Base-by-base conservation (phyloP, 2,113 vertebrate genomes). In the Helogale parvula region DNA sequence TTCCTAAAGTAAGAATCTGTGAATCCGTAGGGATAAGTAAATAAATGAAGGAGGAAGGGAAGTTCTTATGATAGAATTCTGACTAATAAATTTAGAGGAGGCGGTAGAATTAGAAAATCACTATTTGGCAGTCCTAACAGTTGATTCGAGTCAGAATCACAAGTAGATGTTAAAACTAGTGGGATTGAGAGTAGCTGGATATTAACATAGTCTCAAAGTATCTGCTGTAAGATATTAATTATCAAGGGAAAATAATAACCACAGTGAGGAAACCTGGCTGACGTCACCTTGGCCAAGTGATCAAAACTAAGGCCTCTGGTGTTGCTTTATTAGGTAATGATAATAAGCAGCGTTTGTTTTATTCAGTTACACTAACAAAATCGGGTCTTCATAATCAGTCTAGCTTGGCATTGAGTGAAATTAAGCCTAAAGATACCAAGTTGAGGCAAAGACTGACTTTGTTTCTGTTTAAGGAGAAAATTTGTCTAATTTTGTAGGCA, bases 71-170 rank as follows among this genome's bases (percentile, higher is more conserved):
- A 14, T 68, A 76, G 80, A 94, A 89, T 88, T 95, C 69, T 89
- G 45, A 80, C 85, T 91, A 79, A 65, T 74, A 17, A 72, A 84
- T 10, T 9, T 71, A 84, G 47, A 79, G 31, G 87, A 92, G 66
- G 47, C 27, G 41, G 10, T 76, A 10, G 47, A 87, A 88, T 92
- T 96, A 92, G 85, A 74, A 95, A 92, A 41, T 72, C 54, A 54
- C 33, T 33, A 14, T 90, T 94, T 69, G 80, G 29, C 57, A 71
- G 0, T 93, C 17, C 7, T 45, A 96, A n/a, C 84, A 68, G 9
- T 81, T 96, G 57, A 77, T 60, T 97, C 29, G 91, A 74, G 31
- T 88, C 77, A 90, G 29, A 95, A 66, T 93, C 88, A 88, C 84
- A 60, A 57, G 65, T 77, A 35, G 57, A 65, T 82, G 52, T 86